Evolutionary conservation across 2,113 vertebrate genomes (phyloP), one percentile per base, ranked within the genome.

Genomic region (Phalacrocorax brasilianus): DNA sequence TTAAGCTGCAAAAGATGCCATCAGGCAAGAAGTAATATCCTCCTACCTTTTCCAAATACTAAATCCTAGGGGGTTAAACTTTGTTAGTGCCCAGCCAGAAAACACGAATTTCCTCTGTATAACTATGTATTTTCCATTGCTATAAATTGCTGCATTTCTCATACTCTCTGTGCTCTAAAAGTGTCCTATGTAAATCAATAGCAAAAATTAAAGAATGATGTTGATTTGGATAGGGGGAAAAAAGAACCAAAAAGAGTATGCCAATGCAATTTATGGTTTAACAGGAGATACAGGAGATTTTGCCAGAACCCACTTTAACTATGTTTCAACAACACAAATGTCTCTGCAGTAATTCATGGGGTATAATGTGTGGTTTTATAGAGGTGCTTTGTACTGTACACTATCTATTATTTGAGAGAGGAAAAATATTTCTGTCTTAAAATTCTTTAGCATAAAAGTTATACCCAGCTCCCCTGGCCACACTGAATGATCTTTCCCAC

Each of bases 361-460:
- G 19, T 81, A 68, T 67, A 80, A 82, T 40, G n/a, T 80, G 81
- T 85, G 42, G 12, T 82, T 97, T 96, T 96, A 96, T 88, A 79
- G 83, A 74, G 73, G 35, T 42, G 87, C 30, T 84, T 95, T 79
- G 61, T 91, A 87, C 49, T 79, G 35, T 21, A 73, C 13, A 16
- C 22, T n/a, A 30, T 62, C 73, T 87, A 65, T 91, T 91, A 89
- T 58, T 77, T 44, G 80, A 13, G 45, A 53, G 40, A 42, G 56
- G 23, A 44, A 83, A 88, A 92, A 50, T 91, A 74, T 88, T 71
- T 91, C 32, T 47, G 9, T 47, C 73, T 93, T 72, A 58, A 13
- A 61, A 24, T 68, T 94, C 12, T 78, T 83, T 84, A 92, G 44
- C 50, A 58, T 73, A 83, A 95, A 90, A 91, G 79, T 68, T 85